Conservation (phyloP, 2,888 invertebrate species). For the Sturmia bella region DNA sequence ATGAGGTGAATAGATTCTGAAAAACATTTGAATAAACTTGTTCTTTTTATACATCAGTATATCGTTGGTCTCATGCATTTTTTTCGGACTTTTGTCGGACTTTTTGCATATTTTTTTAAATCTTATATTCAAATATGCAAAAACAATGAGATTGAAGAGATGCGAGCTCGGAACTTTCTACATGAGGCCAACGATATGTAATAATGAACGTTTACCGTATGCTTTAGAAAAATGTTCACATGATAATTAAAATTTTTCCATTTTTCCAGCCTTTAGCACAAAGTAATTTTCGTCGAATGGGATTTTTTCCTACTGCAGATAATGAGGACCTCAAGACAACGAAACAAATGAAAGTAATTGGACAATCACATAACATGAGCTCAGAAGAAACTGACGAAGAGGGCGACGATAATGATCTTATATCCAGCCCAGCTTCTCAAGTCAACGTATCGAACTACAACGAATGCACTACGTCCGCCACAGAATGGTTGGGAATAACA, state of each 20-base stretch:
- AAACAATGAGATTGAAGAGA: no score
- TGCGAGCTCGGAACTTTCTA: no score
- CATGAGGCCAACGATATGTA: no score
- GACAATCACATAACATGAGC: slow-evolving; percentile 73
- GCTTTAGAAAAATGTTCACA: no score
- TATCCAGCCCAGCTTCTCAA: slow-evolving; percentile 84
- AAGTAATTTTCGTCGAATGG: slow-evolving; percentile 40
- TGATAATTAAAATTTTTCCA: slow-evolving; percentile 10
- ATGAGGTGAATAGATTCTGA: slow-evolving; percentile 47
- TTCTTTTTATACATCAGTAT: neutral
- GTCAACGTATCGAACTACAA: slow-evolving; percentile 81
- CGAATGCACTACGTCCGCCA: slow-evolving; percentile 85
- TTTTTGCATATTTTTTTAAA: no score
- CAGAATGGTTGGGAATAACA: slow-evolving; percentile 94
- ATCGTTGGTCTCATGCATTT: no score
- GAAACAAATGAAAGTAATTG: slow-evolving; percentile 51
- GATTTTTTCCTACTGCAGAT: slow-evolving; percentile 59
- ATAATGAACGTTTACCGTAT: no score
- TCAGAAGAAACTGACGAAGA: slow-evolving; percentile 81
- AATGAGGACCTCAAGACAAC: slow-evolving; percentile 71
- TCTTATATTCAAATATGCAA: no score
- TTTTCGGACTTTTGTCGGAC: no score
- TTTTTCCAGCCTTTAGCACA: slow-evolving; percentile 37
- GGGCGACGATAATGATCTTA: slow-evolving; percentile 84
- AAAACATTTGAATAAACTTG: neutral